A percentile compares a stretch with the other conserved stretches of the same genome.
Evolutionary conservation across 1,140 invertebrate genomes (phyloP).

Genomic region (Melipona quadrifasciata): DNA sequence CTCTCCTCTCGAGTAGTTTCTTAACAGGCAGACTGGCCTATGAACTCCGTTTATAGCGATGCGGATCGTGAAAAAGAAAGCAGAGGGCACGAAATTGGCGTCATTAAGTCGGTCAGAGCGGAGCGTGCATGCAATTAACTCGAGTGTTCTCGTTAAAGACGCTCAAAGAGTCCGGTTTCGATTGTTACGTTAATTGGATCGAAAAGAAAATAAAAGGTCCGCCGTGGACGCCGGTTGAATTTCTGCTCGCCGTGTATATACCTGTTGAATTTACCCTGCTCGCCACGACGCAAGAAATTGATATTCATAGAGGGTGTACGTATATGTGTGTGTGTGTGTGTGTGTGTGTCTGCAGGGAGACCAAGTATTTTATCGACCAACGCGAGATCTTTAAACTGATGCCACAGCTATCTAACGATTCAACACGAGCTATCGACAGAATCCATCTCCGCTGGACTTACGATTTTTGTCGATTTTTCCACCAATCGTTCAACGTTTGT

Average conservation of each 20-base stretch:
- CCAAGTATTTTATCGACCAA: constrained; percentile 53
- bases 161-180: constrained; percentile 8
- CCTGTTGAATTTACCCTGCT: constrained; percentile 34
- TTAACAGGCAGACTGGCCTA: neutral
- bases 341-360: no score
- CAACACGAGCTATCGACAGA: neutral
- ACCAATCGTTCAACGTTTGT: neutral
- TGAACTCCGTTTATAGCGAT: neutral
- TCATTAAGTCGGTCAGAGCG: neutral
- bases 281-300: neutral
- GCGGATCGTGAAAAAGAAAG: neutral
- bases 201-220: constrained; percentile 4
- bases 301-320: neutral
- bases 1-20: neutral
- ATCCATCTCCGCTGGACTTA: neutral
- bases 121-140: constrained; percentile 8
- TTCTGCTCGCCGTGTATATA: neutral
- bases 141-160: neutral
- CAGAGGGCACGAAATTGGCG: neutral
- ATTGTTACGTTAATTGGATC: constrained; percentile 33
- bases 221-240: neutral
- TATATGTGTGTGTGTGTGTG: no score
- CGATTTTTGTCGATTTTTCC: neutral
- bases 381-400: constrained; percentile 25
- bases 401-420: constrained; percentile 33